phyloP scores from a whole-genome alignment of 1,140 invertebrate genomes.

The Drosophila nannoptera region DNA sequence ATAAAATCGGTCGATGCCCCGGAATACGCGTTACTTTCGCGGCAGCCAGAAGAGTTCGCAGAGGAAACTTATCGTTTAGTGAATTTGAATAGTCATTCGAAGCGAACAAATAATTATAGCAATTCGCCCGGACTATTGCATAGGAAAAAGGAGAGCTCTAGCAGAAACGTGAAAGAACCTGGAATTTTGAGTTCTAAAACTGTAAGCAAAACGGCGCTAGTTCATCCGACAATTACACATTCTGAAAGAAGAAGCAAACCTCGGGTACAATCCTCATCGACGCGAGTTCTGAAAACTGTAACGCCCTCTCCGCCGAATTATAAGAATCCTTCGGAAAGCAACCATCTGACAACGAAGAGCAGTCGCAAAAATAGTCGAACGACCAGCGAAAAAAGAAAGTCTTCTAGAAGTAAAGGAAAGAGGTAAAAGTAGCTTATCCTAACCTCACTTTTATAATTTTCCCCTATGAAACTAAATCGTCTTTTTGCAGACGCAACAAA shows the following conservation, averaged over 20 bases:
- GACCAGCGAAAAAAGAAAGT: constrained; percentile 48
- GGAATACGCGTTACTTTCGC: constrained; percentile 90
- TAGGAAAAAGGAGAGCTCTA: constrained; percentile 41
- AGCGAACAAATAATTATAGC: constrained; percentile 61
- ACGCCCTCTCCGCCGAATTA: constrained; percentile 45
- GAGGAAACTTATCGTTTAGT: constrained; percentile 87
- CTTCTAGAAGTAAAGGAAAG: constrained; percentile 59
- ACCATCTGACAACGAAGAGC: constrained; percentile 35
- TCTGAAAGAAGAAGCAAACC: constrained; percentile 51
- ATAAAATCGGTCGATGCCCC: constrained; percentile 80
- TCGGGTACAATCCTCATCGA: constrained; percentile 30
- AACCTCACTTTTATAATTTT: not conserved
- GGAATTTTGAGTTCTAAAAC: constrained; percentile 29
- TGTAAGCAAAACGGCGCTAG: constrained; percentile 44
- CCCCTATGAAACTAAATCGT: not conserved
- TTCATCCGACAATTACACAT: constrained; percentile 34
- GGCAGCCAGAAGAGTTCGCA: constrained; percentile 88
- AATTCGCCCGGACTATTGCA: constrained; percentile 31
- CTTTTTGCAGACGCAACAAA: constrained; percentile 53
- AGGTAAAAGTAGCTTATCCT: constrained; percentile 33
- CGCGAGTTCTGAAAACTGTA: constrained; percentile 57
- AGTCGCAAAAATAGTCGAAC: constrained; percentile 51
- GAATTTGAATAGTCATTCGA: constrained; percentile 78
- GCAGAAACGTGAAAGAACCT: constrained; percentile 17
- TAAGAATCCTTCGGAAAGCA: constrained; percentile 40